Percentiles rank a stretch among this genome's conserved stretches.
These are phyloP conservation scores for Ptilonorhynchus violaceus DNA, from an alignment of 2,113 vertebrate species.

Conservation along the genomic window DNA sequence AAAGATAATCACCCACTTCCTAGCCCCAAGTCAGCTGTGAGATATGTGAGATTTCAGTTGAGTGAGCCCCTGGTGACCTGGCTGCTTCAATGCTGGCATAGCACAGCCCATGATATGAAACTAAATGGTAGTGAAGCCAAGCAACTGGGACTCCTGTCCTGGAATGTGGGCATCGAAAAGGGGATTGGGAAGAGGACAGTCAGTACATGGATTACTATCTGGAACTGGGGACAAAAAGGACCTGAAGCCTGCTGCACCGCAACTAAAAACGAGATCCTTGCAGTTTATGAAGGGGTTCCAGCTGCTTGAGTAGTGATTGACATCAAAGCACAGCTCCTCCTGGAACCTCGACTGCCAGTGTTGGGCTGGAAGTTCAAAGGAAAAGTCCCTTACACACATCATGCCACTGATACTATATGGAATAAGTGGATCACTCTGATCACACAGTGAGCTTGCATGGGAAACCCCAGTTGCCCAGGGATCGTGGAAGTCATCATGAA, in stretches of 20 bases:
- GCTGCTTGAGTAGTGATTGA: accelerated
- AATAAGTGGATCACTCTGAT: accelerated
- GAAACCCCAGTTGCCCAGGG: background rate
- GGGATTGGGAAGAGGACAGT: background rate
- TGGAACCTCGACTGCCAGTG: accelerated
- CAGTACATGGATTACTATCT: background rate
- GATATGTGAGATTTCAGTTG: accelerated
- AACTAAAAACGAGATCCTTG: background rate
- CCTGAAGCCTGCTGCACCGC: no score
- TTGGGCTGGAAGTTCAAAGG: background rate
- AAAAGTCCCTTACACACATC: background rate
- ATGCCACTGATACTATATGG: background rate
- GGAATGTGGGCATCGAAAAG: background rate
- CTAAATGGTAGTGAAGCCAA: background rate
- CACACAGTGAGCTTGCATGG: background rate
- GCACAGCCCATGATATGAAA: accelerated
- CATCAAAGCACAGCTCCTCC: background rate
- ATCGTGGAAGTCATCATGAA: background rate
- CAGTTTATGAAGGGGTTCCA: background rate
- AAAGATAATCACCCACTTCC: background rate
- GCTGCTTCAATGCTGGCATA: background rate
- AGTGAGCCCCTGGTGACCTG: background rate
- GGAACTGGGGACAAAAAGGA: background rate
- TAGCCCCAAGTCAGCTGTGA: background rate
- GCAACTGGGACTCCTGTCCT: background rate